phyloP scores from a whole-genome alignment of 2,113 vertebrate genomes.

The Conger conger region DNA sequence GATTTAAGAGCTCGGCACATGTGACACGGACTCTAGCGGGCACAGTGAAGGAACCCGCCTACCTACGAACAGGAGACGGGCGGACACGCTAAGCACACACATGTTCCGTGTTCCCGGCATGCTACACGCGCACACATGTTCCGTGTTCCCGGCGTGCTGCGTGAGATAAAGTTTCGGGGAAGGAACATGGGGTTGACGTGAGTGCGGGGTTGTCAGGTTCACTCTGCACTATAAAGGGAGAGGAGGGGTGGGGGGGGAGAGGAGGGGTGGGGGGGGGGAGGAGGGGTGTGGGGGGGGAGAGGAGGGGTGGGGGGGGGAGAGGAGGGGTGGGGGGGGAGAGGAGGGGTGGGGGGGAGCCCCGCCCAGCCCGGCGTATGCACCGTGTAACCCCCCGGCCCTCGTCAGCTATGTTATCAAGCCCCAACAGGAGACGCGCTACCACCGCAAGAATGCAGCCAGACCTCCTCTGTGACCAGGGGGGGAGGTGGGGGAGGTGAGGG shows the following conservation, averaged over 20 bases:
- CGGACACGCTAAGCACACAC: not conserved
- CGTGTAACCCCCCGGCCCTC: constrained; percentile 3
- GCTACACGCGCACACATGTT: not conserved
- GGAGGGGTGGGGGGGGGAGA: not conserved
- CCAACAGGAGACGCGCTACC: constrained; percentile 28
- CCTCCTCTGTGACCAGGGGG: constrained; percentile 2
- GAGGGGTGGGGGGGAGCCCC: not conserved
- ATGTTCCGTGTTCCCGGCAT: not conserved
- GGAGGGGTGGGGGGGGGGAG: not conserved
- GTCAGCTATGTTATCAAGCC: constrained; percentile 24
- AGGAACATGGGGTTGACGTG: constrained; percentile 2
- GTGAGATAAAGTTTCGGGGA: constrained; percentile 12
- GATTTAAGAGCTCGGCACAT: not conserved
- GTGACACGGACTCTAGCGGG: not conserved
- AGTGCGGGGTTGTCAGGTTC: constrained; percentile 9
- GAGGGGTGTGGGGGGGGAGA: not conserved
- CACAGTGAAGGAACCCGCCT: not conserved
- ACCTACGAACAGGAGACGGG: not conserved
- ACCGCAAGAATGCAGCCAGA: constrained; percentile 15
- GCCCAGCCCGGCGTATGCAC: constrained; percentile 7
- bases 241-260: not conserved
- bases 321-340: not conserved
- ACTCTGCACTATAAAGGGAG: not conserved
- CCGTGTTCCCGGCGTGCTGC: not conserved
- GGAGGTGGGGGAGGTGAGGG: too few relatives aligned